Evolutionary conservation across 92 coral and sea anemone species (phyloP).

Genomic region (Heliopora coerulea): DNA sequence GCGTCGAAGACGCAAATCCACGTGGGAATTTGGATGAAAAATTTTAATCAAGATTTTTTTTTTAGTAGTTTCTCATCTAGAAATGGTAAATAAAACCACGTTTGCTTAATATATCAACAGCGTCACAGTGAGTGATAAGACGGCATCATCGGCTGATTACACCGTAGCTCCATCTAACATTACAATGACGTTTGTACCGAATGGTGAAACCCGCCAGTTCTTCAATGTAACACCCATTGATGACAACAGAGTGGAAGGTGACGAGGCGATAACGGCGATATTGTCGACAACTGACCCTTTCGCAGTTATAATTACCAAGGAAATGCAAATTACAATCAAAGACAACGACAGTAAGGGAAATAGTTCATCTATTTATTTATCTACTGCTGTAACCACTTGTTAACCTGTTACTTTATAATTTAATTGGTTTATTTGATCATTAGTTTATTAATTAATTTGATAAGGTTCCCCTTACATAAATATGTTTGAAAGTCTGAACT

Average conservation of each 20-base stretch:
- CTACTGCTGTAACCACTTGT: too few relatives aligned
- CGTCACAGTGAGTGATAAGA: slow-evolving; percentile 13
- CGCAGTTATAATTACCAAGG: background rate
- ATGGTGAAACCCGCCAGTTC: slow-evolving; percentile 9
- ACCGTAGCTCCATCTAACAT: slow-evolving; percentile 18
- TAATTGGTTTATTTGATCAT: too few relatives aligned
- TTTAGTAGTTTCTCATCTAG: too few relatives aligned
- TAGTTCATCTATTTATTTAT: background rate
- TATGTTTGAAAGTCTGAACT: too few relatives aligned
- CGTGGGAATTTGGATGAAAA: too few relatives aligned
- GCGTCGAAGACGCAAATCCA: too few relatives aligned
- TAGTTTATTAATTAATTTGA: too few relatives aligned
- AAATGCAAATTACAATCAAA: background rate
- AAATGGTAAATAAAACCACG: too few relatives aligned
- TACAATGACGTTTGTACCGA: slow-evolving; percentile 18
- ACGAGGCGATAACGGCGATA: background rate
- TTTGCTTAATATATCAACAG: background rate
- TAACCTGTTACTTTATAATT: background rate
- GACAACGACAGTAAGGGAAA: background rate
- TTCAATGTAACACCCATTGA: slow-evolving; percentile 15
- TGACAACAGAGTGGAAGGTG: slow-evolving; percentile 12
- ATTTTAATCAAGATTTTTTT: too few relatives aligned
- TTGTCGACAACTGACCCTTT: background rate
- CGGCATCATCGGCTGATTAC: slow-evolving; percentile 26
- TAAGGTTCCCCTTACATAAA: too few relatives aligned